Evolutionary conservation across 2,797 vertebrate species (phyloP).

Genomic region (Gymnoscopelus braueri): DNA sequence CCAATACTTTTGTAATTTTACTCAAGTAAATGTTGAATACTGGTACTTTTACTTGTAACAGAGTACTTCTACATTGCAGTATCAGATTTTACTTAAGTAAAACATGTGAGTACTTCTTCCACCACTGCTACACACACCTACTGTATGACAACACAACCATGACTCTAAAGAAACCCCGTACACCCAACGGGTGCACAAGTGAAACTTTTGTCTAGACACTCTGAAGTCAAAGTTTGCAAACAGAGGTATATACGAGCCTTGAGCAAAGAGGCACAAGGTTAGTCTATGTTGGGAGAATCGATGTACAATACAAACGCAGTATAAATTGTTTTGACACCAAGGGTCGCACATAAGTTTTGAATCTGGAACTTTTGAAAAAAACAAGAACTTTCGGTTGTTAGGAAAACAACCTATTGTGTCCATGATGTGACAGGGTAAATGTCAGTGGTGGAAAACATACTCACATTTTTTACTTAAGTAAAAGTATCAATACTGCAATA

Average conservation of each 20-base stretch:
- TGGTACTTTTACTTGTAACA: no score
- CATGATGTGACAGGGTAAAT: not conserved
- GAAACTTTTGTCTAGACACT: not conserved
- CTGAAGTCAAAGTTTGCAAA: not conserved
- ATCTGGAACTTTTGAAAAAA: not conserved
- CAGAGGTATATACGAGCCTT: not conserved
- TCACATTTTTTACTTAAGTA: no score
- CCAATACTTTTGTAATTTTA: no score
- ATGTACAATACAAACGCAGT: not conserved
- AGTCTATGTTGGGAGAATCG: not conserved
- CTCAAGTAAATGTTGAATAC: no score
- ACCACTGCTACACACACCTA: no score
- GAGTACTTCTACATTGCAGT: no score
- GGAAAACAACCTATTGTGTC: not conserved
- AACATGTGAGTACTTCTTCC: no score
- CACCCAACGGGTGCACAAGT: not conserved
- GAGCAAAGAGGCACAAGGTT: not conserved
- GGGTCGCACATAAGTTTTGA: not conserved
- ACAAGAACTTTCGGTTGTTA: not conserved
- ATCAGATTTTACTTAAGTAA: no score
- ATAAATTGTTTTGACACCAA: not conserved
- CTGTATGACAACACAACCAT: slow-evolving; percentile 12
- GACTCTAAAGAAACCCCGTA: not conserved
- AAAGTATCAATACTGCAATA: no score
- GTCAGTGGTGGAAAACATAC: no score